Percentiles rank a stretch among this genome's conserved stretches.
Evolutionary conservation across 2,888 invertebrate species (phyloP).

Genomic region (Chesias legatella): DNA sequence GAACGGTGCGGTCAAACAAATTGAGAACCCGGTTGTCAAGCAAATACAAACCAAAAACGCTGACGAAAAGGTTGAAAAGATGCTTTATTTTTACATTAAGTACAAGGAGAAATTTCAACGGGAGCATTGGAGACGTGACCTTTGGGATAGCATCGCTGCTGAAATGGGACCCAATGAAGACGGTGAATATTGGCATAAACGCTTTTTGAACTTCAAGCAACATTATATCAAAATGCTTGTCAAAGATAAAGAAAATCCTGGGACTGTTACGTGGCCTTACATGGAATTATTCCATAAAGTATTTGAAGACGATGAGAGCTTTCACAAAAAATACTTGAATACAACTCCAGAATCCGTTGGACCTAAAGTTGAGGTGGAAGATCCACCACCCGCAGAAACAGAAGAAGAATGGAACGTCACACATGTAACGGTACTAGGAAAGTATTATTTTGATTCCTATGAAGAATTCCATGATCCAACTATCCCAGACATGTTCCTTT

Average conservation of each 20-base stretch:
- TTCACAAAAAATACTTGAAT: slow-evolving; percentile 47
- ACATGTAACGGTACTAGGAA: slow-evolving; percentile 58
- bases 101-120: slow-evolving; percentile 51
- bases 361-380: slow-evolving; percentile 11
- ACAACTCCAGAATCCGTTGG: slow-evolving; percentile 1
- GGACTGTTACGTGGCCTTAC: slow-evolving; percentile 60
- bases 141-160: slow-evolving; percentile 63
- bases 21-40: slow-evolving; percentile 34
- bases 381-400: background rate
- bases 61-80: slow-evolving; percentile 55
- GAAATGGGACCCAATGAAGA: slow-evolving; percentile 57
- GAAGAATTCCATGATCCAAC: slow-evolving; percentile 64
- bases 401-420: slow-evolving; percentile 50
- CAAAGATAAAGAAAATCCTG: slow-evolving; percentile 39
- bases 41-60: slow-evolving; percentile 26
- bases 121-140: slow-evolving; percentile 47
- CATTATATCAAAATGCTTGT: slow-evolving; percentile 60
- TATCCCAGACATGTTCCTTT: slow-evolving; percentile 64
- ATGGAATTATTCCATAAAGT: slow-evolving; percentile 62
- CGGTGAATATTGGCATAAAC: slow-evolving; percentile 64
- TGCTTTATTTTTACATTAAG: slow-evolving; percentile 59
- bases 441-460: slow-evolving; percentile 66
- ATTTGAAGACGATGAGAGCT: slow-evolving; percentile 53
- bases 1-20: slow-evolving; percentile 6
- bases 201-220: slow-evolving; percentile 66